Evolutionary conservation across 2,888 invertebrate species (phyloP).

Genomic region (Plebejus melissa): DNA sequence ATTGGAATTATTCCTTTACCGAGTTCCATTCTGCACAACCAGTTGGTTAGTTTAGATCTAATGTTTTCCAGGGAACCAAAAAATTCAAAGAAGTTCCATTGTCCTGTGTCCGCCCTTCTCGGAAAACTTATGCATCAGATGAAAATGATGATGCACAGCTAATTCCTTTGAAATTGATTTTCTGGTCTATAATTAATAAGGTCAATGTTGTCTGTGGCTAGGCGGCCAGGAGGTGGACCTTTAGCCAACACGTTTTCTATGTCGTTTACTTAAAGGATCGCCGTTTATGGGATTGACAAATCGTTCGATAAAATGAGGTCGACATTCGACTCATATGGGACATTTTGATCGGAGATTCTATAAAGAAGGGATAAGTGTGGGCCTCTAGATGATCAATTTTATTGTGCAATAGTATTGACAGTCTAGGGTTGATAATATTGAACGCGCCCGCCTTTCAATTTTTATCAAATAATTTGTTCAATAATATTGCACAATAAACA

Average conservation of each 20-base stretch:
- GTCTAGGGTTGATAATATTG: too few relatives aligned
- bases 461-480: too few relatives aligned
- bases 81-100: neutral
- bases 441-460: too few relatives aligned
- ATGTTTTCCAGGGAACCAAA: neutral
- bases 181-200: neutral
- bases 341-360: too few relatives aligned
- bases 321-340: too few relatives aligned
- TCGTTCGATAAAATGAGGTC: too few relatives aligned
- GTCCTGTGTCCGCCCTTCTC: neutral
- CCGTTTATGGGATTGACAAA: neutral
- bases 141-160: neutral
- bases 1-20: too few relatives aligned
- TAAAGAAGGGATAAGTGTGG: too few relatives aligned
- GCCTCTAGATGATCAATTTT: too few relatives aligned
- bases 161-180: neutral
- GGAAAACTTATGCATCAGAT: neutral
- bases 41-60: neutral
- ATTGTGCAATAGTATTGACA: too few relatives aligned
- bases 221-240: neutral
- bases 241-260: neutral
- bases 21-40: too few relatives aligned
- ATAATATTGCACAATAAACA: too few relatives aligned
- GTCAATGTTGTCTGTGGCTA: conserved; percentile 34
- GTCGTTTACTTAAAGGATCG: neutral